Evolutionary conservation across 2,797 vertebrate species (phyloP).

Genomic region (Intellagama lesueurii): DNA sequence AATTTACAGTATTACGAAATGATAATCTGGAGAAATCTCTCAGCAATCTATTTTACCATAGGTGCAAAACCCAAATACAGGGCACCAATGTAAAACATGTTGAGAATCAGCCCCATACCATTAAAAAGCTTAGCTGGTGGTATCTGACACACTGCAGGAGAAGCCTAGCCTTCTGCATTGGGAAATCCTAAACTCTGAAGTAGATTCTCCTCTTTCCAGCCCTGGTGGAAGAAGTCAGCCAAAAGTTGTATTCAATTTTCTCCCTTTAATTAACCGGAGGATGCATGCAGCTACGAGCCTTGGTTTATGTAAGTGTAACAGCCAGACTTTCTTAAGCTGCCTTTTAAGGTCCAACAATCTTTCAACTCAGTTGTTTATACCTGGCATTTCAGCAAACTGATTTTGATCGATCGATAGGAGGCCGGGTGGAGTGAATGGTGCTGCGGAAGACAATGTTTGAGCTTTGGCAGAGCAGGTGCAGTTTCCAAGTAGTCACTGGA

Average conservation of each 20-base stretch:
- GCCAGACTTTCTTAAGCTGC: conserved; percentile 9
- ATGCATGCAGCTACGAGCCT: background rate
- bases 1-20: background rate
- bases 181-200: conserved; percentile 1
- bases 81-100: background rate
- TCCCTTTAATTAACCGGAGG: conserved; percentile 14
- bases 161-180: background rate
- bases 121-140: background rate
- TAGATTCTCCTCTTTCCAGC: background rate
- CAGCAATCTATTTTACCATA: background rate
- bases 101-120: background rate
- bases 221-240: background rate
- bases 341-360: conserved; percentile 34
- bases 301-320: conserved; percentile 31
- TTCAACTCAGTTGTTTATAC: conserved; percentile 25
- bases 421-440: background rate
- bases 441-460: fast-evolving
- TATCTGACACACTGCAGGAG: background rate
- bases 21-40: background rate
- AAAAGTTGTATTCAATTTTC: background rate
- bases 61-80: background rate
- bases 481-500: conserved; percentile 8
- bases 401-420: conserved; percentile 18
- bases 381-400: conserved; percentile 26
- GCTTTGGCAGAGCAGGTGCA: background rate